phyloP scores from a whole-genome alignment of 2,797 vertebrate species.

The Eidolon dupreanum region DNA sequence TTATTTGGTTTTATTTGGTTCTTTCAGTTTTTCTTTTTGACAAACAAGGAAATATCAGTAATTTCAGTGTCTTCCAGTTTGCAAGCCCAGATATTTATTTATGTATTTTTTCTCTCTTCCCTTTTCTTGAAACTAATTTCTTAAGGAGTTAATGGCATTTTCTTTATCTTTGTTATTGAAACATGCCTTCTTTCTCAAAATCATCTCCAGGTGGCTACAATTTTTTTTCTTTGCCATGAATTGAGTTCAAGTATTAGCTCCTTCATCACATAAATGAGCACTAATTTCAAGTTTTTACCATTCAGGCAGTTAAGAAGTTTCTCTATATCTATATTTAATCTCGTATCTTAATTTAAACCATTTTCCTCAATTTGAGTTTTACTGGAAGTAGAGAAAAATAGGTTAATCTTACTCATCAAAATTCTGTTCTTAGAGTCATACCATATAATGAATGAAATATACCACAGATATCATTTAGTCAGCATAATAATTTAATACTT shows the following conservation, averaged over 20 bases:
- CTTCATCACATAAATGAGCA: not conserved
- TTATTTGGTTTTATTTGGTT: not conserved
- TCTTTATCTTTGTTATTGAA: not conserved
- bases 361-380: not conserved
- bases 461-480: not conserved
- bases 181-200: not conserved
- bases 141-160: not conserved
- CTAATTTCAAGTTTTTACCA: not conserved
- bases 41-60: not conserved
- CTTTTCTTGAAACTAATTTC: not conserved
- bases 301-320: not conserved
- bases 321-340: not conserved
- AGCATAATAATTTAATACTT: not conserved
- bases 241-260: not conserved
- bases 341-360: not conserved
- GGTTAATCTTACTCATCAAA: conserved; percentile 15
- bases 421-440: not conserved
- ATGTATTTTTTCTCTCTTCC: not conserved
- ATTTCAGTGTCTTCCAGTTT: not conserved
- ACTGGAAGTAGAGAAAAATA: not conserved
- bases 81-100: not conserved
- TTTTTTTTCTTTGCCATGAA: not conserved
- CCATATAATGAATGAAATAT: not conserved
- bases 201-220: not conserved
- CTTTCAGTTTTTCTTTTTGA: not conserved